Evolutionary conservation across 2,888 invertebrate species (phyloP), one percentile per base, ranked within the genome.

Genomic region (Torymus aiolomorphi): DNA sequence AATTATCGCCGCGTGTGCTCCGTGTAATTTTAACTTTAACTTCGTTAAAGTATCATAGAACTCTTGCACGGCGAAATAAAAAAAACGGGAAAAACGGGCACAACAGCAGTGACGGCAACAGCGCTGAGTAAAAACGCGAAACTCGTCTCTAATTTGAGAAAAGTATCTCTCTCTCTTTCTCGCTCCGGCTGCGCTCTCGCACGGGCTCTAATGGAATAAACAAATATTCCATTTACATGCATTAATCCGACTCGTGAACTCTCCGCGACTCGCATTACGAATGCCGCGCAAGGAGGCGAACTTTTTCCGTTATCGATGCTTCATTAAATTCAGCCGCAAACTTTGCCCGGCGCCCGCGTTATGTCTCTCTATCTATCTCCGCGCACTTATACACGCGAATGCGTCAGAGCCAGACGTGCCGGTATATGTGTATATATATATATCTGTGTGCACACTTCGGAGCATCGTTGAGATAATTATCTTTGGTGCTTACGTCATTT

Each of bases 271-370:
- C 2, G 11, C 12, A 52, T 49, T 52, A 12, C 20, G 67, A 52
- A 11, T 16, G 18, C 42, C 52, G n/a, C 16, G 62, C 59, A 59
- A 57, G 69, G 31, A 56, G 67, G n/a, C 18, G 73, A 73, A 78
- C 59, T 78, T 78, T 78, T 78, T 74, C 61, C 78, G 73, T 63
- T 74, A 74, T 74, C 78, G 74, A 78, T 63, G 78, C 78, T 73
- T 78, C 78, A 74, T 78, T 78, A 74, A 78, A 78, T 78, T 67
- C 78, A 74, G 16, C 74, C 73, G 69, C 73, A 69, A 78, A 78
- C 62, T 78, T 78, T 67, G 31, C 61, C 18, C 24, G 13, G 51
- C 16, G 51, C 31, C 49, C 42, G 42, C 42, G 42, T 42, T 8
- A 42, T 42, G 42, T 42, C 42, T 42, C 20, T 18, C 65, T 76